Percentiles rank a stretch among this genome's conserved stretches.
Conservation (phyloP, 2,797 vertebrate species). For the Labroides dimidiatus region DNA sequence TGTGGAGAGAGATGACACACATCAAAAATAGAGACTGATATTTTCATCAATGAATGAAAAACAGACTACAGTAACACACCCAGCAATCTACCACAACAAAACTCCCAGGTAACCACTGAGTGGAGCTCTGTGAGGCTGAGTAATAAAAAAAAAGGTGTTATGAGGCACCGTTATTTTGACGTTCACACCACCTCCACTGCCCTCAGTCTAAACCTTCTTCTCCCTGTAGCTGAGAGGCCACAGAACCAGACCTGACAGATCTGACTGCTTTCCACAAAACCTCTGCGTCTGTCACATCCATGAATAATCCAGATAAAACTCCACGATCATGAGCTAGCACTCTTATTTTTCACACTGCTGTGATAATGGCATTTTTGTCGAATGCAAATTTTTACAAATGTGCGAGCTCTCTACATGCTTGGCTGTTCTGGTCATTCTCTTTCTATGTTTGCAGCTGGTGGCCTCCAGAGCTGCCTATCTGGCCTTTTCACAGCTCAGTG, state of each 20-base stretch:
- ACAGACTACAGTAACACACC: neutral
- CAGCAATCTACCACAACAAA: slow-evolving; percentile 31
- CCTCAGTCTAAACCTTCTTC: slow-evolving; percentile 4
- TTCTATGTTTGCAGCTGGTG: slow-evolving; percentile 46
- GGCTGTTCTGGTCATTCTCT: slow-evolving; percentile 6
- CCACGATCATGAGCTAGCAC: neutral
- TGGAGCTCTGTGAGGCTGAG: slow-evolving; percentile 10
- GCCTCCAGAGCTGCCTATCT: slow-evolving; percentile 8
- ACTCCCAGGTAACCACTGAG: slow-evolving; percentile 27
- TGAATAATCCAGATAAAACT: neutral
- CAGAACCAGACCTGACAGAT: slow-evolving; percentile 17
- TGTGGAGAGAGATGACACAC: slow-evolving; percentile 42
- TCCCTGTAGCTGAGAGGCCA: slow-evolving; percentile 25
- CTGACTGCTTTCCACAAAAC: neutral
- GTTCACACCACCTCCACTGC: slow-evolving; percentile 27
- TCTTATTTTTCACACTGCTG: neutral
- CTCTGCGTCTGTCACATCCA: neutral
- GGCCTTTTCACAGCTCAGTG: slow-evolving; percentile 39
- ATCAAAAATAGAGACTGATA: slow-evolving; percentile 40
- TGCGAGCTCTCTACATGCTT: neutral
- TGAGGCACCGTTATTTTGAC: slow-evolving; percentile 26
- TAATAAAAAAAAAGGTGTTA: neutral
- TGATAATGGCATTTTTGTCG: neutral
- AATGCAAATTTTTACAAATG: neutral
- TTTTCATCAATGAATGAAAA: too few relatives aligned